Evolutionary conservation across 1,140 invertebrate species (phyloP), one percentile per base, ranked within the genome.

Genomic region (Anastrepha obliqua): DNA sequence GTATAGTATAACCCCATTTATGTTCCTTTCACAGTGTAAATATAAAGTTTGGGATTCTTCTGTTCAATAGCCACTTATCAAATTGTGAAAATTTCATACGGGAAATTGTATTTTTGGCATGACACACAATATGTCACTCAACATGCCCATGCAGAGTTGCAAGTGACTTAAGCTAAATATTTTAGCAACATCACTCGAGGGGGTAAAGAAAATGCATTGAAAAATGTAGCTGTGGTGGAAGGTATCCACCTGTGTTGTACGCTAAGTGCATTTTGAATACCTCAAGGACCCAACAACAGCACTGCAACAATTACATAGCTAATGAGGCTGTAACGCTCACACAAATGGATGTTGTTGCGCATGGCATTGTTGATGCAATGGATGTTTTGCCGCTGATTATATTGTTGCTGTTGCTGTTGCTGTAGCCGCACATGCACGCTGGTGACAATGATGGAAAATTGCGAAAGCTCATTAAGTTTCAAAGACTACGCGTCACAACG

Each of bases 391-490:
- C 15, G n/a, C 1, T n/a, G 60, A n/a, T 62, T 8, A 4, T 62
- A 62, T 15, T 29, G 29, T 62, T 62, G 4, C 15, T 62, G 29
- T 62, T 62, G 4, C 15, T 62, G 13, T 62, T 62, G 60, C n/a
- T 62, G 13, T 17, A 13, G 13, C n/a, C n/a, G 4, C 60, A 17
- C 60, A 62, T 62, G 60, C 60, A 62, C 1, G n/a, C 60, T 81
- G 17, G 8, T 51, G 74, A 51, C 47, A 55, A 51, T 81, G 74
- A 81, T 55, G 74, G 74, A 51, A 81, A 81, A 81, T 81, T 15
- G 74, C 47, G 47, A 81, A 81, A 81, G n/a, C 74, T 81, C 47
- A 81, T 81, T 81, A 81, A 81, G 51, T 81, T 47, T 29, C 74
- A 81, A 81, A 81, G n/a, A n/a, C 29, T 42, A 6, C 74, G 29